Evolutionary conservation across 2,797 vertebrate species (phyloP), one percentile per base, ranked within the genome.

Genomic region (Fistularia commersonii): DNA sequence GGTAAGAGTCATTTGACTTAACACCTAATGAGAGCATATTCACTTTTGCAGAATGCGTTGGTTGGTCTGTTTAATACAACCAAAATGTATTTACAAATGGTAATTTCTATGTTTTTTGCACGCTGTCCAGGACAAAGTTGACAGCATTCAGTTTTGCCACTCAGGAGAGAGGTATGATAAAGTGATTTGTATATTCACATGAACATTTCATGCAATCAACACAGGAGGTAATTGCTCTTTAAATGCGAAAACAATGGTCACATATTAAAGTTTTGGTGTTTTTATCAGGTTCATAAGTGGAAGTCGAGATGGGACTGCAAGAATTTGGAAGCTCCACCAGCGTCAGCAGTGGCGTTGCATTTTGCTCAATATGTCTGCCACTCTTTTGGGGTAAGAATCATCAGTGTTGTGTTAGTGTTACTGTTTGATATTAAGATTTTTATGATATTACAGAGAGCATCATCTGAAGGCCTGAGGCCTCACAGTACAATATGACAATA

Each of bases 71-170:
- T n/a, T 3, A n/a, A 34, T 39, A 32, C 32, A 32, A 11, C 33
- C n/a, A 23, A 32, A 32, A 32, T 13, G 10, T 8, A 10, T 41
- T 32, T 32, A 2, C 8, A 11, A 15, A 15, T 39, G 3, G 43
- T 34, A 8, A 47, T 53, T 6, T 42, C 2, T 31, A 34, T 58
- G 1, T 57, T 11, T 11, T 51, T 6, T 45, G 32, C 14, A 40
- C 7, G 58, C 11, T 35, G 44, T 88, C 37, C 61, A 99, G 97
- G 97, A 98, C 79, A 98, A 98, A 89, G 95, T 99, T 50, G 97
- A 99, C 83, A 99, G 97, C 79, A 98, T 99, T 77, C 95, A 97
- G 38, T 99, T 98, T 82, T 95, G 94, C 79, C 94, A 98, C 77
- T 87, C 79, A 38, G 91, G 94, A 67, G 93, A 98, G 79, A 93